Percentiles rank a stretch among this genome's conserved stretches.
Conservation (phyloP, 1,140 invertebrate species). For the Calosoma granatense region DNA sequence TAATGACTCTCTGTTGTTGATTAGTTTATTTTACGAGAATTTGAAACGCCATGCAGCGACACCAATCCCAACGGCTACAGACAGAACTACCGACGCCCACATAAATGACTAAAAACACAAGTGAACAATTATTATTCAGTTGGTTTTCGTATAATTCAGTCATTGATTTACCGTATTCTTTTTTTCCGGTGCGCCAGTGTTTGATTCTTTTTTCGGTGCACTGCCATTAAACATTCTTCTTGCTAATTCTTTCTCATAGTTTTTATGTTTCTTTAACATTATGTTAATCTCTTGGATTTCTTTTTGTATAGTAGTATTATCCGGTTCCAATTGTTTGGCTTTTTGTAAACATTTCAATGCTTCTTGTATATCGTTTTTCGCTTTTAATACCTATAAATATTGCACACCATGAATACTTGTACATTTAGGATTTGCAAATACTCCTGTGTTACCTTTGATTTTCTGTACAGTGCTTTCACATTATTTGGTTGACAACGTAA, state of each 20-base stretch:
- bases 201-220: constrained; percentile 27
- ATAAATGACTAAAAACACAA: constrained; percentile 38
- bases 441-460: constrained; percentile 49
- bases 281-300: constrained; percentile 21
- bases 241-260: constrained; percentile 27
- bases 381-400: constrained; percentile 21
- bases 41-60: constrained; percentile 49
- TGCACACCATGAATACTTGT: no score
- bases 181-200: not conserved
- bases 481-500: constrained; percentile 74
- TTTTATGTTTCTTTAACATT: constrained; percentile 27
- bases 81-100: constrained; percentile 46
- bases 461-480: constrained; percentile 80
- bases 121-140: no score
- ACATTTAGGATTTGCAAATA: not conserved
- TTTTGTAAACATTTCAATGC: constrained; percentile 27
- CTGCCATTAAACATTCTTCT: constrained; percentile 25
- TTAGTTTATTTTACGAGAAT: constrained; percentile 23
- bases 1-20: not conserved
- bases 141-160: no score
- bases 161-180: not conserved
- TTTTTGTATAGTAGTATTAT: constrained; percentile 25
- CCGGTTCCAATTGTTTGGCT: constrained; percentile 23
- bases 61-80: constrained; percentile 45
- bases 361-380: constrained; percentile 24